Conservation (phyloP, 1,140 invertebrate species). For the Drosophila elegans region DNA sequence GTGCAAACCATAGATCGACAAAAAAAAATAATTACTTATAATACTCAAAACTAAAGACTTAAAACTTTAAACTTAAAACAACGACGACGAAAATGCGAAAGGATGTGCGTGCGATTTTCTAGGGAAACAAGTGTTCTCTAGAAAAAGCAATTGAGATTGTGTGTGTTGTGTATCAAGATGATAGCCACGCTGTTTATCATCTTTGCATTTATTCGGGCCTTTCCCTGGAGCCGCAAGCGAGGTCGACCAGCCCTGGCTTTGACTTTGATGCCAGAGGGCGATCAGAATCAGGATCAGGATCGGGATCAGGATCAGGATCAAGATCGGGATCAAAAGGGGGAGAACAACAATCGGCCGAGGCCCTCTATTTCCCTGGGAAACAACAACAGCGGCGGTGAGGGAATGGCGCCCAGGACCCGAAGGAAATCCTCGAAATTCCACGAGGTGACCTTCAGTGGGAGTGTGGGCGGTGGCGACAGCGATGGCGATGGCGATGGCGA, state of each 20-base stretch:
- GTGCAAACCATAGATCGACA: conserved; percentile 11
- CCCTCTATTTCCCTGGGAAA: conserved; percentile 59
- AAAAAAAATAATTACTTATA: conserved; percentile 11
- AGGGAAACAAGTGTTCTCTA: conserved; percentile 1
- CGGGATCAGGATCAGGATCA: conserved; percentile 6
- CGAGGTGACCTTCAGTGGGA: conserved; percentile 80
- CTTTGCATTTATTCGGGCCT: conserved; percentile 84
- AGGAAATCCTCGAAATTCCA: conserved; percentile 79
- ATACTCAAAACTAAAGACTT: neutral
- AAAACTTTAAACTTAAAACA: neutral
- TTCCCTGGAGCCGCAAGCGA: conserved; percentile 76
- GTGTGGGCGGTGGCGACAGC: conserved; percentile 76
- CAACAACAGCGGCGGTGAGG: conserved; percentile 29
- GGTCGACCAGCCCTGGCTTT: conserved; percentile 52
- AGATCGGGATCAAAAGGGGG: conserved; percentile 34
- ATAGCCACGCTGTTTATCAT: conserved; percentile 84
- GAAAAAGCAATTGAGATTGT: conserved; percentile 8
- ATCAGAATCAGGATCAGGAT: conserved; percentile 4
- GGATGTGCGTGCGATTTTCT: conserved; percentile 16
- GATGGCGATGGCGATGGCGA: conserved; percentile 59
- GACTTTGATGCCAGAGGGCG: conserved; percentile 41
- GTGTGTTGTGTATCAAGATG: conserved; percentile 47
- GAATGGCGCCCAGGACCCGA: conserved; percentile 38
- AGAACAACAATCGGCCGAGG: conserved; percentile 61
- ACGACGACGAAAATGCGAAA: conserved; percentile 3